Base-by-base conservation (phyloP, 2,888 invertebrate genomes). In the Oscheius sp. region DNA sequence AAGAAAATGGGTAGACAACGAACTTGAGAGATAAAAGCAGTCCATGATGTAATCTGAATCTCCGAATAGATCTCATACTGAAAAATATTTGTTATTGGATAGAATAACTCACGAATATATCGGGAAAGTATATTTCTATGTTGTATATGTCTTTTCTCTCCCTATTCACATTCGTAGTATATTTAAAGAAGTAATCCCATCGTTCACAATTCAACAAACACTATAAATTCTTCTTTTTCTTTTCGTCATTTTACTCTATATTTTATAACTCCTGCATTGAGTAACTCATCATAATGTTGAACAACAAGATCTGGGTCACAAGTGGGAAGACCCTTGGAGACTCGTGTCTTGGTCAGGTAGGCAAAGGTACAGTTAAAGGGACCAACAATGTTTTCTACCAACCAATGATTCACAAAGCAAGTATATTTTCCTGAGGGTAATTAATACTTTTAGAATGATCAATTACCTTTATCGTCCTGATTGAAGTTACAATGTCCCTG, bases 61-160 rank as follows among this genome's bases (percentile, higher is more conserved):
- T 65, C 65, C 20, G 26, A 28, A 45, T 65, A 65, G 32, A 65
- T 24, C 45, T 65, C 65, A 28, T 54, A 65, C 65, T 65, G 28
- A 30, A 65, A 65, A n/a, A 3, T 26, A 33, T 17, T 20, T n/a
- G 24, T 44, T 17, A 36, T 44, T 47, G n/a, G n/a, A n/a, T n/a
- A n/a, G n/a, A n/a, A 2, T n/a, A 61, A n/a, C 54, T 30, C 9
- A 65, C 65, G 14, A 41, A 36, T 14, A 65, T n/a, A 28, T 65
- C 65, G 4, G 51, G 45, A 36, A 44, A 65, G 44, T 47, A 65
- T n/a, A 65, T 54, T 12, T 65, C 65, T 6, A 65, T 26, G 14
- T 26, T 44, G 26, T 49, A 50, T 17, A n/a, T 30, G n/a, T 30
- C 44, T 5, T 45, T 30, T 17, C 22, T 28, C 3, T 30, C 30